Percentiles rank a stretch among this genome's conserved stretches.
Conservation (phyloP, 2,888 invertebrate species). For the Ophion obscuratus region DNA sequence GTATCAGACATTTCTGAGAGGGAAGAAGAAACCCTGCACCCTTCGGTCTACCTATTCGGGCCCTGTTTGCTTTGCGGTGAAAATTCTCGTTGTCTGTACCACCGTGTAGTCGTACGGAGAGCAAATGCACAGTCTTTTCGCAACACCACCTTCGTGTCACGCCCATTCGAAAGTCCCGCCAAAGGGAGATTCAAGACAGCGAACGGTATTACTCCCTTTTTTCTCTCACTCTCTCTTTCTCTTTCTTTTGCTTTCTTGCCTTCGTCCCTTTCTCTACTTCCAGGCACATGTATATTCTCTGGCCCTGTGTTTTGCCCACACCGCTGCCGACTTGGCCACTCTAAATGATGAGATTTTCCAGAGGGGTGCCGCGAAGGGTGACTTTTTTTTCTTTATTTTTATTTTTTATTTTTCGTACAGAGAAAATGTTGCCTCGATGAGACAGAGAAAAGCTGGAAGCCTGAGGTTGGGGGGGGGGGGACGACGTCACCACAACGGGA, state of each 20-base stretch:
- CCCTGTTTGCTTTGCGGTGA: slow-evolving; percentile 44
- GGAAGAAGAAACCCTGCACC: slow-evolving; percentile 38
- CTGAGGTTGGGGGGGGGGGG: slow-evolving; percentile 34
- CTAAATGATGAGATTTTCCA: slow-evolving; percentile 81
- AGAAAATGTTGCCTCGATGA: slow-evolving; percentile 18
- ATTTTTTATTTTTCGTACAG: slow-evolving; percentile 10
- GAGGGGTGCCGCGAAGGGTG: slow-evolving; percentile 31
- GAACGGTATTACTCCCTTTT: neutral
- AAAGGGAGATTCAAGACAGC: slow-evolving; percentile 36
- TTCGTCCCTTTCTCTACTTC: slow-evolving; percentile 1
- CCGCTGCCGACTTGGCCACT: slow-evolving; percentile 75
- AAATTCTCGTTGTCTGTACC: slow-evolving; percentile 47
- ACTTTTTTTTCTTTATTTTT: slow-evolving; percentile 29
- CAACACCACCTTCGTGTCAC: slow-evolving; percentile 44
- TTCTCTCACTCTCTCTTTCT: neutral
- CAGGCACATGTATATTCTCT: slow-evolving; percentile 34
- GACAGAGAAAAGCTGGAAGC: slow-evolving; percentile 9
- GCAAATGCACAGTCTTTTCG: slow-evolving; percentile 43
- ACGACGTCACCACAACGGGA: slow-evolving; percentile 4
- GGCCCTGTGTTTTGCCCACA: slow-evolving; percentile 43
- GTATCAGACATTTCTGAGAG: slow-evolving; percentile 20
- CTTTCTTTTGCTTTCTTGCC: slow-evolving; percentile 14
- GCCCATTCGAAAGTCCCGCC: slow-evolving; percentile 34
- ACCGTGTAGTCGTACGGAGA: slow-evolving; percentile 22
- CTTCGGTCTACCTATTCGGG: slow-evolving; percentile 43